Conservation (phyloP, 2,888 invertebrate genomes). For the Cephus pygmeus region DNA sequence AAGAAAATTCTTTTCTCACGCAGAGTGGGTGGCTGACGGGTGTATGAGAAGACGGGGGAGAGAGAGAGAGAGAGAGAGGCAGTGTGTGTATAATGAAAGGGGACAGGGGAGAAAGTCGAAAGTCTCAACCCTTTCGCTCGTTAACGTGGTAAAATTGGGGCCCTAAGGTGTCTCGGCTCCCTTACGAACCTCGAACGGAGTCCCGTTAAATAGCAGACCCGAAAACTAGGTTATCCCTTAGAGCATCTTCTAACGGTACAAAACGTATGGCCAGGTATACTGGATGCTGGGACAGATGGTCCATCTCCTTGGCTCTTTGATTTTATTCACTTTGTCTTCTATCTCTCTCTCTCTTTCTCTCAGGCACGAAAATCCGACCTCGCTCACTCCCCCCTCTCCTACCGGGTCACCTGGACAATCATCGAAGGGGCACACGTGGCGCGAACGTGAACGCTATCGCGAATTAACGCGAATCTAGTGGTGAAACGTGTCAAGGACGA, state of each 20-base stretch:
- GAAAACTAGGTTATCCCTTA: slow-evolving; percentile 44
- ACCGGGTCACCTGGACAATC: slow-evolving; percentile 3
- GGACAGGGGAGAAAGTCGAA: slow-evolving; percentile 11
- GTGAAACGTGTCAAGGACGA: slow-evolving; percentile 59
- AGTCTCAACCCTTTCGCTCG: slow-evolving; percentile 31
- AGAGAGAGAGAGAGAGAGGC: neutral
- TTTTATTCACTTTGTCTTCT: neutral
- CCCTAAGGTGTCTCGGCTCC: neutral
- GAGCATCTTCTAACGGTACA: slow-evolving; percentile 36
- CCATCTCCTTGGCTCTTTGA: slow-evolving; percentile 1
- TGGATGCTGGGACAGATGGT: slow-evolving; percentile 26
- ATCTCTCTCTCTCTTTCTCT: neutral
- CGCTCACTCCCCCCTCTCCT: neutral
- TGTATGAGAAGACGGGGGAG: slow-evolving; percentile 1
- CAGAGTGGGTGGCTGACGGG: neutral
- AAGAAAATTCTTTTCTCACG: slow-evolving; percentile 12
- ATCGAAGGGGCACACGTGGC: neutral
- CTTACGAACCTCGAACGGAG: slow-evolving; percentile 19
- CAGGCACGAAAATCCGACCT: neutral
- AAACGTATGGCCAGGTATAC: slow-evolving; percentile 29
- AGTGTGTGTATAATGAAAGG: slow-evolving; percentile 13
- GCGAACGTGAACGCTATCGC: neutral
- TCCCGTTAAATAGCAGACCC: slow-evolving; percentile 14
- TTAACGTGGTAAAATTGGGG: slow-evolving; percentile 36
- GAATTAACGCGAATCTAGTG: neutral